Evolutionary conservation across 1,140 invertebrate species (phyloP).

Genomic region (Neodiprion pinetum): DNA sequence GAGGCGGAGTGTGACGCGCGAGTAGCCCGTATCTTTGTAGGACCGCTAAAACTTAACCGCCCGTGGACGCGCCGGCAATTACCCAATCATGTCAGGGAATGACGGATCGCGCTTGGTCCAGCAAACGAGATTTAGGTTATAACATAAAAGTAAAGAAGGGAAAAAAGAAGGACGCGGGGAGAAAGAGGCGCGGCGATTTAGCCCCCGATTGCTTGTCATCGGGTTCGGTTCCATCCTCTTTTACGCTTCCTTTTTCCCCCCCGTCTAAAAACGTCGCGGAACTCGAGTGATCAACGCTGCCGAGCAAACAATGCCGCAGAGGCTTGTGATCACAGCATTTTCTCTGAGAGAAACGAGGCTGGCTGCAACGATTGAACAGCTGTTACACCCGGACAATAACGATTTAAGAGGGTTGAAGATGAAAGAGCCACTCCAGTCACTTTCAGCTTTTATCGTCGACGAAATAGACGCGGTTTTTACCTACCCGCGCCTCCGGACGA

Average conservation of each 20-base stretch:
- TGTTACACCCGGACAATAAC: background rate
- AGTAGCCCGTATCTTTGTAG: background rate
- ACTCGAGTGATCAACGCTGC: too few relatives aligned
- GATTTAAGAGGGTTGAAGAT: constrained; percentile 21
- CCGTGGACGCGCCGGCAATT: background rate
- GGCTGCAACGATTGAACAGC: background rate
- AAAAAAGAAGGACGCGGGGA: too few relatives aligned
- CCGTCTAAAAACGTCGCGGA: too few relatives aligned
- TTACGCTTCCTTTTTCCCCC: too few relatives aligned
- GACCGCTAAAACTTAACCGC: constrained; percentile 1
- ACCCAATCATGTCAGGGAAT: background rate
- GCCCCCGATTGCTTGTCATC: too few relatives aligned
- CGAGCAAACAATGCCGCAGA: too few relatives aligned
- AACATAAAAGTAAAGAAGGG: too few relatives aligned
- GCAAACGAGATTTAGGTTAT: too few relatives aligned
- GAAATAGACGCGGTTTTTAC: background rate
- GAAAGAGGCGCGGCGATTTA: too few relatives aligned
- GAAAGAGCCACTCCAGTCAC: constrained; percentile 9
- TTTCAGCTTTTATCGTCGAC: constrained; percentile 13
- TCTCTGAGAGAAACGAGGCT: background rate
- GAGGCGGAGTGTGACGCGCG: background rate
- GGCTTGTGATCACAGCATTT: background rate
- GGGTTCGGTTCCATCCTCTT: too few relatives aligned
- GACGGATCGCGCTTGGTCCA: background rate
- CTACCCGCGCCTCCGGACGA: background rate